Base-by-base conservation (phyloP, 1,140 invertebrate genomes). In the Ephestia elutella region DNA sequence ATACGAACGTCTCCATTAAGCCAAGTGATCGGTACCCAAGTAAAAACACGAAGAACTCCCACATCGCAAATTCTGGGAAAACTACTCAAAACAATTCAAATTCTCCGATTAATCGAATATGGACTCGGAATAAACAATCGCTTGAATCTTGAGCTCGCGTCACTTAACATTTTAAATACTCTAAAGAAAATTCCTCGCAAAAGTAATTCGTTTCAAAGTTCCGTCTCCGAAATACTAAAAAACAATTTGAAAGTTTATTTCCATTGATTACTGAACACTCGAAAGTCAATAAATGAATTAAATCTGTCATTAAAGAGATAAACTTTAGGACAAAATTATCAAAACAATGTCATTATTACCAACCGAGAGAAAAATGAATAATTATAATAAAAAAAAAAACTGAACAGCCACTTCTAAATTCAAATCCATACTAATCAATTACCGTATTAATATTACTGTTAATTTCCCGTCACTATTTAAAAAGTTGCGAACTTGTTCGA, bases 1-100 rank as follows among this genome's bases (percentile, higher is more conserved):
- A 72, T 82, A 83, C 77, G 74, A 82, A 86, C 78, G 76, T 83
- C 81, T 82, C 77, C 79, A 86, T 83, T 86, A 82, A 68, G 59
- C 30, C 62, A 49, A 57, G 21, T 25, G 21, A 25, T n/a, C 21
- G 2, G 21, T 25, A 25, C 21, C 21, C 2, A 25, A 25, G 57
- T 62, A 78, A 81, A 80, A 82, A 74, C 68, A 56, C 56, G 28
- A 49, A 65, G 82, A 73, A 78, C 82, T 74, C 80, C 80, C 82
- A 84, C 79, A 82, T 81, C 70, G 82, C 56, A 59, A 63, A 71
- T 86, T 84, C 82, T 64, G 50, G 81, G 82, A 86, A 86, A 86
- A 81, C 70, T 77, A 56, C 58, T 65, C 72, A 73, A 82, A 86
- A 78, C 71, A 57, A 18, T 53, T 71, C 69, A 83, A 80, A 83